A percentile compares a stretch with the other conserved stretches of the same genome.
phyloP scores from a whole-genome alignment of 92 coral and sea anemone genomes.

The Actinostola sp. region DNA sequence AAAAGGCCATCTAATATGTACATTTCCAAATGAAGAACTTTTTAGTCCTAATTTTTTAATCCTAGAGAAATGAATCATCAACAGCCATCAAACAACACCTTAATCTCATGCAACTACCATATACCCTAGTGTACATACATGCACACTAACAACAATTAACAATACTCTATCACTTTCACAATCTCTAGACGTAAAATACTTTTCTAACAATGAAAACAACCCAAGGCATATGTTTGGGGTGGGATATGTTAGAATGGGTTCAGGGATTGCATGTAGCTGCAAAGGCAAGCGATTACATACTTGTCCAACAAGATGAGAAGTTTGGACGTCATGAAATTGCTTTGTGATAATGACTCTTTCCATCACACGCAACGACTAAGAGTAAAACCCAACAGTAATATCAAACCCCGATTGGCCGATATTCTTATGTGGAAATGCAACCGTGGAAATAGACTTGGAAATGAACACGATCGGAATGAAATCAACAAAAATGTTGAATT shows the following conservation, averaged over 20 bases:
- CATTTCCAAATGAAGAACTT: too few relatives aligned
- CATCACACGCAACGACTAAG: too few relatives aligned
- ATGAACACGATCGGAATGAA: too few relatives aligned
- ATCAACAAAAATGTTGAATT: too few relatives aligned
- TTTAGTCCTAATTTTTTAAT: too few relatives aligned
- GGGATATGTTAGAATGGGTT: background rate
- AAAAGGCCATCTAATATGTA: too few relatives aligned
- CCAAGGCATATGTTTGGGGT: background rate
- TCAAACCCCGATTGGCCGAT: too few relatives aligned
- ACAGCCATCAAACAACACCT: background rate
- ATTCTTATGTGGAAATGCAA: too few relatives aligned
- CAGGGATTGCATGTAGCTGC: background rate
- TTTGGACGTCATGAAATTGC: background rate
- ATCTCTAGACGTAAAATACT: background rate
- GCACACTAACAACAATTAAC: slow-evolving; percentile 3
- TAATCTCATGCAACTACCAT: background rate
- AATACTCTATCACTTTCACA: slow-evolving; percentile 8
- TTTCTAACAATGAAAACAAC: background rate
- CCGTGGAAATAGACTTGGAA: too few relatives aligned
- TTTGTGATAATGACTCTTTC: background rate
- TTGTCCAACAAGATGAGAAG: background rate
- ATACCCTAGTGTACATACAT: background rate
- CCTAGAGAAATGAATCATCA: too few relatives aligned
- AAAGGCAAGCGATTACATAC: background rate
- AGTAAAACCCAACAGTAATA: too few relatives aligned